Evolutionary conservation across 2,113 vertebrate species (phyloP), one percentile per base, ranked within the genome.

Genomic region (Gasterosteus aculeatus): DNA sequence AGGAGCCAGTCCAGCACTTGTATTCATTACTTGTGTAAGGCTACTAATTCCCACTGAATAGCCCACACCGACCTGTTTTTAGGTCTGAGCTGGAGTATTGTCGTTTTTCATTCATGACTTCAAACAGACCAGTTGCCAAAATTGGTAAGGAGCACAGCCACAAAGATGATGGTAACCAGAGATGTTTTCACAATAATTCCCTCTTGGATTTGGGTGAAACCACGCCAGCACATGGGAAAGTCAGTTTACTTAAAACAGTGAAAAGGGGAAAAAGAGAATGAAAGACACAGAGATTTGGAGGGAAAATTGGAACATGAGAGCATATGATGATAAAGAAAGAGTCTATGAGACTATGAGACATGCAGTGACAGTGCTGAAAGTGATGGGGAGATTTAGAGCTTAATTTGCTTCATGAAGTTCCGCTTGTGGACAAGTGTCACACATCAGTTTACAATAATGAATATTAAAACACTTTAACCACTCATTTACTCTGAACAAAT

Each of bases 41-140:
- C 90, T 87, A 85, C 47, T 90, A 86, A 91, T 87, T 89, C 80
- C 81, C 59, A 81, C 77, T 85, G 79, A 91, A 84, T 59, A 65
- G 64, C 69, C 72, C 83, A 84, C 69, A 62, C 77, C 79, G 74
- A 86, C 60, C 72, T 74, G 68, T 67, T 81, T 80, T 80, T 81
- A 71, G 83, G 78, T 89, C 84, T 84, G 72, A 62, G 70, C 38
- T 44, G 85, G 80, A 83, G 82, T 86, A 85, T 89, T 92, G 88
- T 86, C 80, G 89, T 92, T 92, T 93, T 92, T 93, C 87, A 94
- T 93, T 93, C 91, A 90, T 70, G 88, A 92, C 92, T 93, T 94
- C 87, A 93, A 93, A 94, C 72, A 16, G 72, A 75, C 78, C 72
- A 51, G 53, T 91, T 85, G 81, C 91, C 82, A 92, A 86, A 91